phyloP scores from a whole-genome alignment of 2,888 invertebrate genomes.

The Ochlodes sylvanus region DNA sequence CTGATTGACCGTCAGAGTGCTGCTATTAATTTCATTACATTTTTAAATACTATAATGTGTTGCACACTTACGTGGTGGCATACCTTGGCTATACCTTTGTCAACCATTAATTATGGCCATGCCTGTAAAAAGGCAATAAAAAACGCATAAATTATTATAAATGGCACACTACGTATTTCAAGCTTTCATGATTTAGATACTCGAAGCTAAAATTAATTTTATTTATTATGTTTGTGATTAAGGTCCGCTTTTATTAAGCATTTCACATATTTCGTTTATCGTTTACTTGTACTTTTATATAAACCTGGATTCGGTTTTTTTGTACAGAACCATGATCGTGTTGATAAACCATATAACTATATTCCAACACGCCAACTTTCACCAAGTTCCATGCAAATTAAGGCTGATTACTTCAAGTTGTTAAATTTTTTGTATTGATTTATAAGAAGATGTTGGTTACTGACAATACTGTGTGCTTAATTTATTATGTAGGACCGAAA shows the following conservation, averaged over 20 bases:
- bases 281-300: conserved; percentile 18
- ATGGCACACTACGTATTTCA: conserved; percentile 21
- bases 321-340: conserved; percentile 10
- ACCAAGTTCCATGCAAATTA: conserved; percentile 21
- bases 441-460: too few relatives aligned
- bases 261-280: conserved; percentile 28
- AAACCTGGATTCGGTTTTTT: conserved; percentile 26
- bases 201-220: conserved; percentile 25
- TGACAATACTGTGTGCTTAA: too few relatives aligned
- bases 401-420: conserved; percentile 15
- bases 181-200: conserved; percentile 32
- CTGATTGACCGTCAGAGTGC: too few relatives aligned
- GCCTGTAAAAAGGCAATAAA: conserved; percentile 28
- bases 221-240: conserved; percentile 34
- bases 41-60: not conserved
- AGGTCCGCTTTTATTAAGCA: conserved; percentile 30
- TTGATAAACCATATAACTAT: conserved; percentile 36
- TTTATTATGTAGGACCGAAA: too few relatives aligned
- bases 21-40: not conserved
- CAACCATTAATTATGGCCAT: conserved; percentile 24
- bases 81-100: conserved; percentile 5
- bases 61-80: not conserved
- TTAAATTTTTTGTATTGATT: conserved; percentile 13
- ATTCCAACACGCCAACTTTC: conserved; percentile 33
- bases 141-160: conserved; percentile 34